These are phyloP conservation scores for Helarctos malayanus DNA, from an alignment of 2,797 vertebrate species.

Conservation along the genomic window DNA sequence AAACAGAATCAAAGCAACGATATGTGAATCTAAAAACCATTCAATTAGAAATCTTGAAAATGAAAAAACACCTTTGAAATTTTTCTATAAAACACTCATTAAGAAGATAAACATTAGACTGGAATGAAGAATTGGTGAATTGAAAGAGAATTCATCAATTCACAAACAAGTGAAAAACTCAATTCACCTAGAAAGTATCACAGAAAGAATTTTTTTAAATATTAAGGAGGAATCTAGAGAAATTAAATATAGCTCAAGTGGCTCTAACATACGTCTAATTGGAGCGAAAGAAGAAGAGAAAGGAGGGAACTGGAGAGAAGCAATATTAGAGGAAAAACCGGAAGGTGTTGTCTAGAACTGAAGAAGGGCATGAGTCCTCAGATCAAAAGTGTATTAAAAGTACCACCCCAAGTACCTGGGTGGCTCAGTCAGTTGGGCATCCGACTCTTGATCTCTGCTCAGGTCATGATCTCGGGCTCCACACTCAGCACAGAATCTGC, in stretches of 20 bases:
- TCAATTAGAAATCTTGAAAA: not conserved
- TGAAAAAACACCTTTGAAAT: not conserved
- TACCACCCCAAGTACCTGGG: no score
- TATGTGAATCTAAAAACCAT: not conserved
- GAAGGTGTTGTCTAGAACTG: not conserved
- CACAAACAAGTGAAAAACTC: not conserved
- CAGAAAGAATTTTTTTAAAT: not conserved
- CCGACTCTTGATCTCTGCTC: not conserved
- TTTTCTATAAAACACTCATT: not conserved
- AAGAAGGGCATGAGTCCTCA: not conserved
- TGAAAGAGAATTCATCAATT: not conserved
- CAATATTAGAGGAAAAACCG: not conserved
- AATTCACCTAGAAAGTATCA: not conserved
- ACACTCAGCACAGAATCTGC: no score
- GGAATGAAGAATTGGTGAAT: conserved; percentile 3
- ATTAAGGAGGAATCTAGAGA: not conserved
- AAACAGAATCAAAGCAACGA: not conserved
- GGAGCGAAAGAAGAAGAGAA: not conserved
- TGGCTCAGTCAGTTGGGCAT: not conserved
- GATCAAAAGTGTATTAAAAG: not conserved
- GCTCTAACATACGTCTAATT: not conserved
- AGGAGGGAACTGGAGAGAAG: not conserved
- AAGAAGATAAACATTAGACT: conserved; percentile 9
- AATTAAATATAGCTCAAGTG: not conserved
- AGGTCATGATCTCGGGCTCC: not conserved